phyloP scores from a whole-genome alignment of 2,888 invertebrate species.

The Cephus spinipes region DNA sequence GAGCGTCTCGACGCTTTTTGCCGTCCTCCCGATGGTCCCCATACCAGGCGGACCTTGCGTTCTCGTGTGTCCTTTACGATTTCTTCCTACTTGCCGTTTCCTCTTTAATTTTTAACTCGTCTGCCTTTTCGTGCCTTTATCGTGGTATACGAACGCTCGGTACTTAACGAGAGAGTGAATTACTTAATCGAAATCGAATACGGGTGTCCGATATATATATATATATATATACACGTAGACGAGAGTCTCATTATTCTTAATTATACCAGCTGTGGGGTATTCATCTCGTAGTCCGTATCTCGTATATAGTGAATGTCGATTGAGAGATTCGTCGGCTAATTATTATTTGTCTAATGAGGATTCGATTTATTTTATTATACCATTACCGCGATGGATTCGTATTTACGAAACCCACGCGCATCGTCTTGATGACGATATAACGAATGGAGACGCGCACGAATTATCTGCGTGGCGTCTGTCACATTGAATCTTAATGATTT shows the following conservation, averaged over 20 bases:
- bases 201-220: background rate
- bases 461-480: too few relatives aligned
- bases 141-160: background rate
- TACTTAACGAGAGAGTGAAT: background rate
- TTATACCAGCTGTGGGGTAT: too few relatives aligned
- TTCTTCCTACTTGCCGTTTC: background rate
- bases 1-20: background rate
- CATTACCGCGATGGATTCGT: too few relatives aligned
- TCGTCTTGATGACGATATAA: conserved; percentile 12
- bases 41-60: too few relatives aligned
- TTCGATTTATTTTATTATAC: conserved; percentile 14
- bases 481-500: too few relatives aligned
- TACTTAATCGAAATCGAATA: background rate
- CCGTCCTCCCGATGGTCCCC: too few relatives aligned
- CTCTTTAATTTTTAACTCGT: background rate
- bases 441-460: background rate
- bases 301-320: conserved; percentile 7
- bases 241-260: too few relatives aligned
- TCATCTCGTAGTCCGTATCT: background rate
- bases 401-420: conserved; percentile 1
- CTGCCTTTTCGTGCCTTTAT: background rate
- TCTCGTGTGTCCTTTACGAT: background rate
- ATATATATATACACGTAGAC: too few relatives aligned
- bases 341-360: conserved; percentile 11
- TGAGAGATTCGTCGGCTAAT: conserved; percentile 14